Evolutionary conservation across 2,888 invertebrate genomes (phyloP), one percentile per base, ranked within the genome.

Genomic region (Troides aeacus): DNA sequence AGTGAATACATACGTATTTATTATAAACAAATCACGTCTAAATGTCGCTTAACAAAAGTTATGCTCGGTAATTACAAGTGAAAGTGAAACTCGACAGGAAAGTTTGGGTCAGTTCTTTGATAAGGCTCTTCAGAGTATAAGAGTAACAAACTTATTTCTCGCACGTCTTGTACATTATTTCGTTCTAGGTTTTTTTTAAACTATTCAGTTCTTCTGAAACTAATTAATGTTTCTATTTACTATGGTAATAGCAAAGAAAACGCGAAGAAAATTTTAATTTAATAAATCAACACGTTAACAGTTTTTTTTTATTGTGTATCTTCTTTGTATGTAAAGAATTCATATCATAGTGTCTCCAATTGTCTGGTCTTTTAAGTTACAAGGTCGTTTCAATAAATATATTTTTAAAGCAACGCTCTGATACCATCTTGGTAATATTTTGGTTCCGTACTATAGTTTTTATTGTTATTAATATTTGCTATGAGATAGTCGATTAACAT

Each of bases 51-150:
- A 39, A 42, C 50, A 46, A 53, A 68, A 64, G 59, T 59, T 66
- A 57, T 64, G 61, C 65, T 62, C 24, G 66, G 61, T 72, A 60
- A 72, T 68, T 68, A 62, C 66, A 70, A 58, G 66, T 76, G 80
- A 87, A 85, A 88, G 86, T 80, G 88, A 89, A 89, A 88, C 87
- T 85, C 80, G 68, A 77, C 74, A 82, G 82, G 84, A 86, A 86
- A 87, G 84, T 84, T 83, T 78, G 76, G 76, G 77, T 72, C 71
- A 17, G 23, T 15, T 60, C 39, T 23, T n/a, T 36, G 17, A 58
- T 58, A 60, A 39, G 4, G 24, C 4, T 64, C 12, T 42, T 21
- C 46, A 18, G 15, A 30, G 50, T 57, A 50, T 39, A 39, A 7
- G 30, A 30, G 30, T 10, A 39, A 10, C 1, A 39, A 39, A 39